These are phyloP conservation scores for Drosophila aldrichi DNA, from an alignment of 2,888 invertebrate genomes.

Conservation along the genomic window DNA sequence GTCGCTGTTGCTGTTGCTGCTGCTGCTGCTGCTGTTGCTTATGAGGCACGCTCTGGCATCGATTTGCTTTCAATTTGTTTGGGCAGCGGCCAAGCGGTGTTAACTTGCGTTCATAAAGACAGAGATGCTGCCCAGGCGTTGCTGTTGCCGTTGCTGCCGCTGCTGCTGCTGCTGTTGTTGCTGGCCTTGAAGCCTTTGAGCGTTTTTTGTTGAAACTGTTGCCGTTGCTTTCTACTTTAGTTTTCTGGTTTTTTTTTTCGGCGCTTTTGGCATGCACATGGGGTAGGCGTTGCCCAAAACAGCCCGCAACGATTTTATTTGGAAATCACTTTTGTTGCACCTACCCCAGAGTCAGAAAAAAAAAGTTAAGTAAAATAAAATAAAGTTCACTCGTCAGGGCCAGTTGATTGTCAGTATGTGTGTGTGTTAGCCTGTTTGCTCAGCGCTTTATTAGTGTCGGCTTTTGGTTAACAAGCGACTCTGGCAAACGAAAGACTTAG, in stretches of 20 bases:
- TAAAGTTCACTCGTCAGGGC: constrained; percentile 34
- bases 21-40: no score
- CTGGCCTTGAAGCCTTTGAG: constrained; percentile 84
- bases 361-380: background rate
- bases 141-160: no score
- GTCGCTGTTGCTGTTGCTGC: constrained; percentile 27
- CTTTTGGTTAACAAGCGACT: constrained; percentile 64
- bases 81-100: constrained; percentile 60
- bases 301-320: constrained; percentile 84
- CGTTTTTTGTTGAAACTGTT: constrained; percentile 73
- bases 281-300: constrained; percentile 83
- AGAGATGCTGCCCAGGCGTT: constrained; percentile 20
- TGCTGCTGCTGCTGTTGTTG: constrained; percentile 26
- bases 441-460: constrained; percentile 23
- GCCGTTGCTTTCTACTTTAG: constrained; percentile 63
- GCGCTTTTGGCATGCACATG: constrained; percentile 60
- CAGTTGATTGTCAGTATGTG: constrained; percentile 10
- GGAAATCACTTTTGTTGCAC: constrained; percentile 80
- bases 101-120: constrained; percentile 72
- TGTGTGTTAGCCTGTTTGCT: constrained; percentile 53
- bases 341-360: constrained; percentile 40
- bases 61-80: constrained; percentile 80
- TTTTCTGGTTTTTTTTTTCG: constrained; percentile 39
- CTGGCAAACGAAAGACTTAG: constrained; percentile 73
- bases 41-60: constrained; percentile 53